Conservation (phyloP, 2,113 vertebrate genomes). For the Etia nguti region DNA sequence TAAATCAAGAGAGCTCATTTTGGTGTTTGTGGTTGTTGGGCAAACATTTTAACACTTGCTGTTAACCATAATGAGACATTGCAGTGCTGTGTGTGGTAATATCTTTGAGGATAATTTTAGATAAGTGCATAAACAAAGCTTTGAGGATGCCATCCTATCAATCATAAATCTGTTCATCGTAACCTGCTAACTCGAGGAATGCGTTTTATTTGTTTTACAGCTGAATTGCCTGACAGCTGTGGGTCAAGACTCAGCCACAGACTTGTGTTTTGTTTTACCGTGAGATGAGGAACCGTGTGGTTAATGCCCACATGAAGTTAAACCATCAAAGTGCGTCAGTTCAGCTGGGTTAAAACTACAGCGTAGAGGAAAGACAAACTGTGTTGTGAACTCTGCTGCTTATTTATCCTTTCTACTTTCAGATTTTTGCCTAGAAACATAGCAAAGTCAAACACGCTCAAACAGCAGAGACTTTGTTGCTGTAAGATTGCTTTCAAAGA, state of each 20-base stretch:
- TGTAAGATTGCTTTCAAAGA: conserved; percentile 19
- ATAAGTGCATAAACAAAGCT: neutral
- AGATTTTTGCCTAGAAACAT: neutral
- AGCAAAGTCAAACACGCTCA: neutral
- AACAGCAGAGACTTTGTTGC: conserved; percentile 13
- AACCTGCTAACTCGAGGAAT: conserved; percentile 3
- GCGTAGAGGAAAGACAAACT: neutral
- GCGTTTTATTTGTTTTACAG: conserved; percentile 10
- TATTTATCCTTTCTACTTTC: conserved; percentile 37
- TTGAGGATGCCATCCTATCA: neutral
- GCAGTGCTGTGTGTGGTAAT: neutral
- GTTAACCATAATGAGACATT: conserved; percentile 10
- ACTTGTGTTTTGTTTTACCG: conserved; percentile 36
- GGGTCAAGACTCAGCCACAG: conserved; percentile 12
- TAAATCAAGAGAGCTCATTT: conserved; percentile 7
- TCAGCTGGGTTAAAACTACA: conserved; percentile 42
- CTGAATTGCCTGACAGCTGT: neutral
- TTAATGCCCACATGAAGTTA: neutral
- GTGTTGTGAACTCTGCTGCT: neutral
- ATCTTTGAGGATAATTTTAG: neutral
- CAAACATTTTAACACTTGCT: neutral
- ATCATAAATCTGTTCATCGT: neutral
- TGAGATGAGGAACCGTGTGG: neutral
- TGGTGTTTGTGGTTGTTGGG: neutral
- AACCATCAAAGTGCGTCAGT: conserved; percentile 32